Evolutionary conservation across 1,140 invertebrate species (phyloP).

Genomic region (Parasteatoda tepidariorum): DNA sequence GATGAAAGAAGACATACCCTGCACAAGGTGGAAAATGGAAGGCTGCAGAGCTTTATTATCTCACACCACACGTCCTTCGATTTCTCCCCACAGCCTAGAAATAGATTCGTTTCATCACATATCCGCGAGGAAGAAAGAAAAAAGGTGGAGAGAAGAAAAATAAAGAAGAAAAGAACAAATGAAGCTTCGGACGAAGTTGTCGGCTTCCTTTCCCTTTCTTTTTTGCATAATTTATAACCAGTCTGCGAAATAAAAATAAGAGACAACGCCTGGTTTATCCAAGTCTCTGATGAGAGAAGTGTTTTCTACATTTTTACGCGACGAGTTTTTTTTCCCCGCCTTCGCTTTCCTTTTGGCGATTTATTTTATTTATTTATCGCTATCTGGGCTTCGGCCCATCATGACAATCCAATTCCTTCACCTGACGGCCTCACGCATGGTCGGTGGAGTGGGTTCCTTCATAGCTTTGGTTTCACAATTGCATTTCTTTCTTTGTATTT

Average conservation of each 20-base stretch:
- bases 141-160: background rate
- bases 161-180: background rate
- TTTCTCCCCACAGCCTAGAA: background rate
- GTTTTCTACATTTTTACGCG: slow-evolving; percentile 11
- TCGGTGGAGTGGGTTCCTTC: slow-evolving; percentile 3
- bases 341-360: background rate
- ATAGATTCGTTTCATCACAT: slow-evolving; percentile 3
- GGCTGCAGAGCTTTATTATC: background rate
- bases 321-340: background rate
- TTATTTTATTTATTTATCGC: background rate
- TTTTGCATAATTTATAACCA: slow-evolving; percentile 43
- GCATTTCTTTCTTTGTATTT: background rate
- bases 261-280: slow-evolving; percentile 46
- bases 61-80: background rate
- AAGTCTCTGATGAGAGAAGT: background rate
- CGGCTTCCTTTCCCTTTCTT: background rate
- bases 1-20: no score
- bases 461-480: background rate
- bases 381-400: background rate
- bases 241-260: slow-evolving; percentile 2
- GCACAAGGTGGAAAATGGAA: background rate
- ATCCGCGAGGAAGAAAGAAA: background rate
- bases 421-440: slow-evolving; percentile 7
- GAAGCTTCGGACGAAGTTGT: background rate
- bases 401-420: background rate